phyloP scores from a whole-genome alignment of 2,888 invertebrate genomes.

The Polyommatus icarus region DNA sequence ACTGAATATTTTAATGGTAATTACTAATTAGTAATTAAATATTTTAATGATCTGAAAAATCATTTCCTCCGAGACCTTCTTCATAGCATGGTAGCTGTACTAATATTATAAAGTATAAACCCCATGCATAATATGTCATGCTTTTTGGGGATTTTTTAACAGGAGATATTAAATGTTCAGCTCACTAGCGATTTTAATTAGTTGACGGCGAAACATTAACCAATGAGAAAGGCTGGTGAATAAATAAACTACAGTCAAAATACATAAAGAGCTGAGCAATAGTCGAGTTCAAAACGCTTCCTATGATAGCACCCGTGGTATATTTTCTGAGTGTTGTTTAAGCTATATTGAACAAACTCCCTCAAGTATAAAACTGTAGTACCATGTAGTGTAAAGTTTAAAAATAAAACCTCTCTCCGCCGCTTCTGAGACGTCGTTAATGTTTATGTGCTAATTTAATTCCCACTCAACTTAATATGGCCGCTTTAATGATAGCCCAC shows the following conservation, averaged over 20 bases:
- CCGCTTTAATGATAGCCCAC: not conserved
- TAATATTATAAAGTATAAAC: too few species aligned
- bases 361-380: slow-evolving; percentile 23
- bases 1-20: not conserved
- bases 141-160: too few species aligned
- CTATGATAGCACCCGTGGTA: not conserved
- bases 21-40: too few species aligned
- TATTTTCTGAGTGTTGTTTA: not conserved
- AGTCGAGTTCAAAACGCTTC: not conserved
- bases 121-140: too few species aligned
- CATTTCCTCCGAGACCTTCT: too few species aligned
- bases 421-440: slow-evolving; percentile 22
- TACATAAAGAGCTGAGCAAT: not conserved
- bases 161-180: too few species aligned
- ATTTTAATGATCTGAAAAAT: too few species aligned
- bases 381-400: slow-evolving; percentile 26
- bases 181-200: too few species aligned
- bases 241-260: not conserved
- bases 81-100: too few species aligned
- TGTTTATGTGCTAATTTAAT: slow-evolving; percentile 21
- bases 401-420: slow-evolving; percentile 29
- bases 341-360: not conserved
- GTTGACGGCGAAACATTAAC: too few species aligned
- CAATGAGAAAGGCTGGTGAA: too few species aligned
- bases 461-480: not conserved